Evolutionary conservation across 1,140 invertebrate genomes (phyloP).

Genomic region (Zophobas atratus): DNA sequence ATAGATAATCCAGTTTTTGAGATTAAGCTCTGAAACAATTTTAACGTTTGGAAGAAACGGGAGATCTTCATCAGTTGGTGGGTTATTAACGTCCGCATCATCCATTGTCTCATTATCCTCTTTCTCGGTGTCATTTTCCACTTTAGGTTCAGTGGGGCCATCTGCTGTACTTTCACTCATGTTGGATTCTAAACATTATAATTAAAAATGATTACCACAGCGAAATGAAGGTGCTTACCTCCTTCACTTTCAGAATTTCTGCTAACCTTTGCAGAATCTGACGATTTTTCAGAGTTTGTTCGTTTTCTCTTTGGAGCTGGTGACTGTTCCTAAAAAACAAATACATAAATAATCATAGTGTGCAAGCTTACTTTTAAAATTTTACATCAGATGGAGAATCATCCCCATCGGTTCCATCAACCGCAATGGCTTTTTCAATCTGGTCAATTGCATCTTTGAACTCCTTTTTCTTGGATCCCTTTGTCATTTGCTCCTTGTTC

Average conservation of each 20-base stretch:
- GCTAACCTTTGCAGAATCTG: slow-evolving; percentile 13
- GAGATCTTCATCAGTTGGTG: slow-evolving; percentile 35
- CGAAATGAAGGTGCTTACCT: not conserved
- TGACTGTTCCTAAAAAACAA: slow-evolving; percentile 3
- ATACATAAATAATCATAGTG: not conserved
- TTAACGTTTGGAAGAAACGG: slow-evolving; percentile 11
- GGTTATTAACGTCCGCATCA: slow-evolving; percentile 9
- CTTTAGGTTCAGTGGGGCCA: slow-evolving; percentile 26
- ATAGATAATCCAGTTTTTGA: slow-evolving; percentile 59
- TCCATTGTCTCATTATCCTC: slow-evolving; percentile 33
- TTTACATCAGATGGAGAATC: slow-evolving; percentile 17
- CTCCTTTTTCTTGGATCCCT: slow-evolving; percentile 71
- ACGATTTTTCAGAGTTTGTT: slow-evolving; percentile 40
- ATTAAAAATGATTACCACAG: too few relatives aligned
- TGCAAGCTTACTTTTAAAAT: not conserved
- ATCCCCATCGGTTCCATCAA: slow-evolving; percentile 61
- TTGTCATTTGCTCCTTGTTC: slow-evolving; percentile 73
- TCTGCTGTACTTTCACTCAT: slow-evolving; percentile 42
- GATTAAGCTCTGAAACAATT: slow-evolving; percentile 56
- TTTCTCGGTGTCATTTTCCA: slow-evolving; percentile 7
- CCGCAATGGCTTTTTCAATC: slow-evolving; percentile 64
- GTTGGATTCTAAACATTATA: slow-evolving; percentile 12
- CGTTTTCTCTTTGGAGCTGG: slow-evolving; percentile 44
- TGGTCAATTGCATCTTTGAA: slow-evolving; percentile 73
- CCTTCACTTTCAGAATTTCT: slow-evolving; percentile 37